Conservation (phyloP, 2,797 vertebrate genomes). For the Furcifer pardalis region DNA sequence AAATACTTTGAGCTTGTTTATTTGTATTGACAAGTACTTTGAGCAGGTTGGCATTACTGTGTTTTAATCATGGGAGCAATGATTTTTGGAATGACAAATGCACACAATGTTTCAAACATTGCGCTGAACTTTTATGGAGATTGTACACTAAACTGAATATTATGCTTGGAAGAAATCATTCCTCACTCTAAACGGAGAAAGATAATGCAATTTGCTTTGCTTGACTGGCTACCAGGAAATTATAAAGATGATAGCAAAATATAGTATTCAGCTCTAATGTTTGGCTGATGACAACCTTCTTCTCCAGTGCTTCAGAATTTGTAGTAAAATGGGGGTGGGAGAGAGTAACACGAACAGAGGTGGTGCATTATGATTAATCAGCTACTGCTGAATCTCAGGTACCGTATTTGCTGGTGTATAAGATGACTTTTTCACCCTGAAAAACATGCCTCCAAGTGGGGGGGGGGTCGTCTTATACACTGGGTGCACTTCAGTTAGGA, state of each 20-base stretch:
- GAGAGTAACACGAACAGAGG: conserved; percentile 35
- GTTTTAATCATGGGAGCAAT: conserved; percentile 53
- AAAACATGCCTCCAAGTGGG: too few relatives aligned
- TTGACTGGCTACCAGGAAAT: conserved; percentile 52
- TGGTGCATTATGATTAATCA: conserved; percentile 24
- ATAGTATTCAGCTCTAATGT: conserved; percentile 40
- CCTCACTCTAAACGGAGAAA: conserved; percentile 46
- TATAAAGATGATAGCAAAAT: conserved; percentile 43
- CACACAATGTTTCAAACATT: conserved; percentile 7
- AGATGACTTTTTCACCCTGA: too few relatives aligned
- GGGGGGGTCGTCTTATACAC: too few relatives aligned
- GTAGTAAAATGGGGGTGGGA: conserved; percentile 39
- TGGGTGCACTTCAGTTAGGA: too few relatives aligned
- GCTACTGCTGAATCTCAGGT: neutral
- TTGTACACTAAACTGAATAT: conserved; percentile 27
- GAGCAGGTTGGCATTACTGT: conserved; percentile 38
- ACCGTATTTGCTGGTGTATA: too few relatives aligned
- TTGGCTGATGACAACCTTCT: conserved; percentile 21
- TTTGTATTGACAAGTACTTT: conserved; percentile 52
- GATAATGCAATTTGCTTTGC: conserved; percentile 37
- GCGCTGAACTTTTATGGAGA: conserved; percentile 15
- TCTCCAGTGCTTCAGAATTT: conserved; percentile 31
- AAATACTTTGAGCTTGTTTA: conserved; percentile 53
- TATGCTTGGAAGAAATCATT: conserved; percentile 14
- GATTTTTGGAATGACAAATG: conserved; percentile 41